phyloP scores from a whole-genome alignment of 2,888 invertebrate genomes.

The Ametastegia equiseti region DNA sequence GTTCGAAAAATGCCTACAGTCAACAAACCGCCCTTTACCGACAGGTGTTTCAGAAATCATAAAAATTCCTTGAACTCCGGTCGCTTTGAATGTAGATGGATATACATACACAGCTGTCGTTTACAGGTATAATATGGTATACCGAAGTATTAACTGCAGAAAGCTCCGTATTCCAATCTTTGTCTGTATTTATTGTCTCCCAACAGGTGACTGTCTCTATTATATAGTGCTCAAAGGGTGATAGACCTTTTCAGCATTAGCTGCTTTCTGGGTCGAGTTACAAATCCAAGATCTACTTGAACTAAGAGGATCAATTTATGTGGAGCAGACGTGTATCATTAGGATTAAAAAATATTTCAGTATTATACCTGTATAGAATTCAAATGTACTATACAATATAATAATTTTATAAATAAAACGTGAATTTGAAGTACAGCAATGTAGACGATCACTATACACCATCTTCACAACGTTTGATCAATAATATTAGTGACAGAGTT shows the following conservation, averaged over 20 bases:
- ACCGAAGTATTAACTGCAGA: neutral
- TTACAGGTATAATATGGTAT: neutral
- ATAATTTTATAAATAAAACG: neutral
- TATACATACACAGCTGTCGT: neutral
- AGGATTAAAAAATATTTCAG: neutral
- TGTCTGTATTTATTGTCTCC: neutral
- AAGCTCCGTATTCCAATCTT: slow-evolving; percentile 12
- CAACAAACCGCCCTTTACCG: slow-evolving; percentile 12
- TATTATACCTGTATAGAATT: neutral
- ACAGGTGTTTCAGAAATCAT: slow-evolving; percentile 32
- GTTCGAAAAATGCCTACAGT: slow-evolving; percentile 14
- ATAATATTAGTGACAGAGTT: slow-evolving; percentile 3
- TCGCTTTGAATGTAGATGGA: neutral
- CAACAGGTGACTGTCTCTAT: neutral
- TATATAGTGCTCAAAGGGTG: neutral
- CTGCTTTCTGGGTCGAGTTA: neutral
- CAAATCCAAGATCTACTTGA: neutral
- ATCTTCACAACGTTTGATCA: slow-evolving; percentile 27
- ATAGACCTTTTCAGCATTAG: neutral
- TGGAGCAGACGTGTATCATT: neutral
- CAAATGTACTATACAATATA: no score
- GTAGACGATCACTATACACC: neutral
- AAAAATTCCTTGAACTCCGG: slow-evolving; percentile 7
- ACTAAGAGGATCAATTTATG: neutral
- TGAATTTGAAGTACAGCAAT: neutral